These are phyloP conservation scores for Stratiomys singularior DNA, from an alignment of 2,888 invertebrate genomes.

Conservation along the genomic window DNA sequence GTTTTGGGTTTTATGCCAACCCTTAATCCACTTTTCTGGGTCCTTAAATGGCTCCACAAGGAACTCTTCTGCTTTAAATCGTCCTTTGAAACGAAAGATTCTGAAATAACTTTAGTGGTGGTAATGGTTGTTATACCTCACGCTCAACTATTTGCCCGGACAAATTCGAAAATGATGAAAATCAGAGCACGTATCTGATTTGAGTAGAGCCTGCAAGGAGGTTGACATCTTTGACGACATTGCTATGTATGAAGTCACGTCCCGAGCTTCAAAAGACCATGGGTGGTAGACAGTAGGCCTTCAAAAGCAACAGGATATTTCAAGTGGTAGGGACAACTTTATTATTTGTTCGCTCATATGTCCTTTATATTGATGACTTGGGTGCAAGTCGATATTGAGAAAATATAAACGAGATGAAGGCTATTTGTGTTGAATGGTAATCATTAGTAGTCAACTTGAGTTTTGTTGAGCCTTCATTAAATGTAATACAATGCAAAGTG, in stretches of 20 bases:
- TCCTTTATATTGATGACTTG: neutral
- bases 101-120: neutral
- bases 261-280: slow-evolving; percentile 3
- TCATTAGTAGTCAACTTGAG: neutral
- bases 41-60: no score
- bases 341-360: neutral
- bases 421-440: neutral
- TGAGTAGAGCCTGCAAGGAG: neutral
- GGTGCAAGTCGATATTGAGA: neutral
- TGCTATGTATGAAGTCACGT: slow-evolving; percentile 23
- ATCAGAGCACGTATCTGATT: slow-evolving; percentile 33
- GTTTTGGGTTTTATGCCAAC: no score
- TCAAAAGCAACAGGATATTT: slow-evolving; percentile 18
- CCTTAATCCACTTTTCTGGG: no score
- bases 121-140: neutral
- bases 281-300: neutral
- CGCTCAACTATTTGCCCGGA: neutral
- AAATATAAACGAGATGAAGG: slow-evolving; percentile 5
- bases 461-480: neutral
- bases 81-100: neutral
- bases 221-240: neutral
- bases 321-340: slow-evolving; percentile 1
- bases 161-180: slow-evolving; percentile 36
- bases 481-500: no score
- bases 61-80: no score